These are phyloP conservation scores for Gorsachius goisagi DNA, from an alignment of 2,113 vertebrate species.

Conservation along the genomic window DNA sequence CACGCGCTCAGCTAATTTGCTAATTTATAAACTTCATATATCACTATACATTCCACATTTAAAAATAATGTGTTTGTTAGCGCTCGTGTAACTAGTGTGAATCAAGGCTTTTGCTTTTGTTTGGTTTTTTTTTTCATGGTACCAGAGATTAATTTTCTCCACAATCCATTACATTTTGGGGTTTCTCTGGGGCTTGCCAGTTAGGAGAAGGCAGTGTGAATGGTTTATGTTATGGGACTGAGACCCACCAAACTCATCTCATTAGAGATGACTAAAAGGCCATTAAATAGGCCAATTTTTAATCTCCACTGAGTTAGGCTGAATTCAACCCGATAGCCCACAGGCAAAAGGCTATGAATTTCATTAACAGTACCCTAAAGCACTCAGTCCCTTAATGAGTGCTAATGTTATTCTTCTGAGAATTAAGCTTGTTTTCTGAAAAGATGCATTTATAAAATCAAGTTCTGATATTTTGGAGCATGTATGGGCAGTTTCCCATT, in stretches of 20 bases:
- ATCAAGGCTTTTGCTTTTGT: neutral
- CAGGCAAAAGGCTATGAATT: conserved; percentile 53
- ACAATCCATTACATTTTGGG: neutral
- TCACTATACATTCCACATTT: neutral
- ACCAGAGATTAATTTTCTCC: neutral
- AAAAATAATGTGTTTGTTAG: neutral
- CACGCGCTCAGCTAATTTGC: neutral
- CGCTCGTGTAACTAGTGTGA: neutral
- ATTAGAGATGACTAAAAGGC: conserved; percentile 15
- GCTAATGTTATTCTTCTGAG: conserved; percentile 58
- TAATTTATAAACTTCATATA: neutral
- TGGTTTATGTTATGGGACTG: neutral
- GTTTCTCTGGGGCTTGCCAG: neutral
- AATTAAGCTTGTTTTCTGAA: conserved; percentile 62
- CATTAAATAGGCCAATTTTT: conserved; percentile 53
- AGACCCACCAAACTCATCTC: conserved; percentile 27
- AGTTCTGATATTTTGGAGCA: conserved; percentile 11
- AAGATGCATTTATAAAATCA: conserved; percentile 42
- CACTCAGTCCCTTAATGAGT: conserved; percentile 33
- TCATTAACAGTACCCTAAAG: conserved; percentile 47
- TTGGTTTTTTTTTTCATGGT: neutral
- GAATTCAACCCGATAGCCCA: conserved; percentile 52
- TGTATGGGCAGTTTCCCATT: neutral
- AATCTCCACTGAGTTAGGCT: conserved; percentile 17
- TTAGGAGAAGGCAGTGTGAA: neutral